Percentiles rank a stretch among this genome's conserved stretches.
Conservation (phyloP, 2,113 vertebrate species). For the Campylomormyrus numenius region DNA sequence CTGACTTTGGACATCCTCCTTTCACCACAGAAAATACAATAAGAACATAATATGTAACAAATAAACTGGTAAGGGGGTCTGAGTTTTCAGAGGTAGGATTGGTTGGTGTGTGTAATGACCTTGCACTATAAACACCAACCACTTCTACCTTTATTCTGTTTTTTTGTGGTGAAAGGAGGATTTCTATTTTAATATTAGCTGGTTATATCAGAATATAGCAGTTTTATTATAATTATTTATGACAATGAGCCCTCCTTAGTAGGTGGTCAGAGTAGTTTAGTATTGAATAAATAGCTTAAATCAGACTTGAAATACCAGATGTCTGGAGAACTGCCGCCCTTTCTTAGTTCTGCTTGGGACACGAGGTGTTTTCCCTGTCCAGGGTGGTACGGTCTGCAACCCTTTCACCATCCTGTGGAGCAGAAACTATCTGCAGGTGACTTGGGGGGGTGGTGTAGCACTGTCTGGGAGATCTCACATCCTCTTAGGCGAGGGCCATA, state of each 20-base stretch:
- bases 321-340: background rate
- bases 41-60: no score
- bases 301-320: background rate
- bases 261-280: background rate
- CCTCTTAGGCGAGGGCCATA: no score
- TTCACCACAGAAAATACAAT: no score
- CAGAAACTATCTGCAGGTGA: background rate
- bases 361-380: background rate
- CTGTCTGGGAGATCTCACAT: background rate
- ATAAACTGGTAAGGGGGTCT: no score
- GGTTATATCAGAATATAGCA: background rate
- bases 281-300: background rate
- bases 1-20: no score
- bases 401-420: background rate
- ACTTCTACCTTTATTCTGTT: no score
- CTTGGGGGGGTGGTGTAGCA: background rate
- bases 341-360: background rate
- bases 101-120: no score
- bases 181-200: background rate
- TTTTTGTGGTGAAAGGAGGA: no score
- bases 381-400: background rate
- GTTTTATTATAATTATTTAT: background rate
- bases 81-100: no score
- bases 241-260: background rate
- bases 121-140: no score